Evolutionary conservation across 2,797 vertebrate genomes (phyloP), one percentile per base, ranked within the genome.

Genomic region (Crax fasciolata): DNA sequence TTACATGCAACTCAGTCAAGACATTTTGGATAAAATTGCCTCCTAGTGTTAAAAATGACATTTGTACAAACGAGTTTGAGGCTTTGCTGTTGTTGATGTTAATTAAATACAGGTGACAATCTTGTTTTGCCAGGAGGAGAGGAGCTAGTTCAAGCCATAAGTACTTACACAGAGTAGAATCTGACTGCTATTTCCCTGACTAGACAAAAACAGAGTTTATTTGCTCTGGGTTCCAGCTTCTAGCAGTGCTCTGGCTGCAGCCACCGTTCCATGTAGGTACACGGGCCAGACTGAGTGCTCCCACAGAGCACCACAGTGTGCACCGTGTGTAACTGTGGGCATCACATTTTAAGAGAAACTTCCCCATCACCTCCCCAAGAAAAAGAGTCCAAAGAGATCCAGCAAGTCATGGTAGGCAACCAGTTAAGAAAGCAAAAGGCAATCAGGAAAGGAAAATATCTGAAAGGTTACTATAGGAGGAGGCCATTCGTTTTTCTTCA

Each of bases 321-420:
- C 25, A 25, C n/a, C 10, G 16, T 0, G 0, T 39, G 24, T 32
- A 77, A 23, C 2, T 52, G 9, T 24, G 25, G 44, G 13, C 41
- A 85, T n/a, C 1, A 1, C 7, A 17, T 70, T 92, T 87, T 59
- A 84, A 89, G 4, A 55, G 2, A 79, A 84, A 58, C 1, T 0
- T 39, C 21, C n/a, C n/a, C 30, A 19, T 32, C n/a, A n/a, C 8
- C 28, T 52, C 32, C 68, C 44, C 4, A 6, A 23, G 44, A 70
- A 24, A 52, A 66, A 13, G 6, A 39, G 6, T 55, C 35, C n/a
- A 83, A 73, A 91, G 11, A 17, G 8, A 92, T 68, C 1, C 8
- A 78, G 11, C 48, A 58, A 48, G 18, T 79, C 35, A 55, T 5
- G 5, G 27, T 5, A 79, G 13, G 48, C 30, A 8, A 52, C 41